Conservation (phyloP, 2,888 invertebrate species). For the Eustalomyia histrio region DNA sequence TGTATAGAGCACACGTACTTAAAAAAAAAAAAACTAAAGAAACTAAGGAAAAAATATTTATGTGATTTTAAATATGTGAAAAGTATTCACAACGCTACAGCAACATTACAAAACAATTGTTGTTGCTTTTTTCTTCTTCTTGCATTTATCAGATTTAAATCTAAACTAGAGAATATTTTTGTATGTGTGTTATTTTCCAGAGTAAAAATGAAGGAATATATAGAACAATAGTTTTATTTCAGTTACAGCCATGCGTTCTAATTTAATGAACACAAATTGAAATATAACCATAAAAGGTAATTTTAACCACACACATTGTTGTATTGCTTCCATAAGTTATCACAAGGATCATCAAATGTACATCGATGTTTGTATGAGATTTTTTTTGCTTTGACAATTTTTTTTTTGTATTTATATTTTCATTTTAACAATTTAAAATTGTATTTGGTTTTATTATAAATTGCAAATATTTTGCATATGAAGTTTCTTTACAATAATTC, state of each 20-base stretch:
- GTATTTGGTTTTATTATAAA: conserved; percentile 33
- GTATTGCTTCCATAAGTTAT: conserved; percentile 48
- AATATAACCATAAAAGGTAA: conserved; percentile 72
- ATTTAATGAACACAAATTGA: conserved; percentile 74
- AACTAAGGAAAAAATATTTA: conserved; percentile 35
- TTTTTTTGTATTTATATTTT: conserved; percentile 3
- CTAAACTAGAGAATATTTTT: conserved; percentile 55
- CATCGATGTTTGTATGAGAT: conserved; percentile 31
- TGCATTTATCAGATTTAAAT: conserved; percentile 59
- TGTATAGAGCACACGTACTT: conserved; percentile 58
- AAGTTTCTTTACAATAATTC: conserved; percentile 58
- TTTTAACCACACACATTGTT: conserved; percentile 61
- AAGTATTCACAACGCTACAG: conserved; percentile 55
- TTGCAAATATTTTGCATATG: conserved; percentile 65
- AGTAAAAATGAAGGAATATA: conserved; percentile 37
- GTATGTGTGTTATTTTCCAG: conserved; percentile 18
- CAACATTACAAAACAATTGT: conserved; percentile 55
- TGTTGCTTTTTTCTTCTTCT: conserved; percentile 3
- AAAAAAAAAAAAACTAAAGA: conserved; percentile 7
- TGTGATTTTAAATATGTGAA: conserved; percentile 66
- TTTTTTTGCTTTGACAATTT: conserved; percentile 9
- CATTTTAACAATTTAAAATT: conserved; percentile 42
- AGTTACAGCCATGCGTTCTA: conserved; percentile 68
- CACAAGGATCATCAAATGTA: conserved; percentile 54
- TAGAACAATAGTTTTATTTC: conserved; percentile 65